phyloP scores from a whole-genome alignment of 37 sponge, comb jelly and placozoan species.

The Tethya wilhelma region DNA sequence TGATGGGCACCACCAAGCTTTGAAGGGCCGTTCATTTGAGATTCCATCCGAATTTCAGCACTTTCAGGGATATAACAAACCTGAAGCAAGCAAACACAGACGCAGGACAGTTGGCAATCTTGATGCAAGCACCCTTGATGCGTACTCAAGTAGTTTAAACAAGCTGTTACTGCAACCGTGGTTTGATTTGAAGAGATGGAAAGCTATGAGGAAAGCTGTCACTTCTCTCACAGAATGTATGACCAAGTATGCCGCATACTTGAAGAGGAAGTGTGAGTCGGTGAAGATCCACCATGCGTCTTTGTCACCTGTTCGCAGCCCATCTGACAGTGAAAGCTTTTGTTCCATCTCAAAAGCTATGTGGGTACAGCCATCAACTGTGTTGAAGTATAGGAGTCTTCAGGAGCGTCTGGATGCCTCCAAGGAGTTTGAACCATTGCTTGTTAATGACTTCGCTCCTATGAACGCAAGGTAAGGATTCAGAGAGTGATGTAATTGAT shows the following conservation, averaged over 20 bases:
- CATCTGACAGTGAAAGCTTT: background rate
- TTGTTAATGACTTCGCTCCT: constrained; percentile 3
- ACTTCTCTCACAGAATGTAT: background rate
- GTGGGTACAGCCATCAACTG: constrained; percentile 1
- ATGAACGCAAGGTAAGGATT: background rate
- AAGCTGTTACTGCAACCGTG: background rate
- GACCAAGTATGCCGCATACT: background rate
- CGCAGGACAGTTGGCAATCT: background rate
- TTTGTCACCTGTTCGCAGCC: background rate
- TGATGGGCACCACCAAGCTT: background rate
- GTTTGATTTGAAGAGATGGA: background rate
- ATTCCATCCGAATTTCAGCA: background rate
- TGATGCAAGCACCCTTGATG: background rate
- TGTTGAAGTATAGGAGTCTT: background rate
- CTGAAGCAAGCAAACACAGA: background rate
- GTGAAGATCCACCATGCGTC: background rate
- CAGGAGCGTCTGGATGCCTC: background rate
- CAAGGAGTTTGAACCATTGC: background rate
- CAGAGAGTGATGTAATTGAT: no score
- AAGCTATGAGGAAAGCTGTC: background rate
- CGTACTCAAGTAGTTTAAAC: background rate
- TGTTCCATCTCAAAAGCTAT: background rate
- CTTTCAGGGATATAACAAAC: background rate
- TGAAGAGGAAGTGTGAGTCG: background rate
- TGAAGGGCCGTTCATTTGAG: background rate